Conservation (phyloP, 1,140 invertebrate species). For the Drosophila parvula region DNA sequence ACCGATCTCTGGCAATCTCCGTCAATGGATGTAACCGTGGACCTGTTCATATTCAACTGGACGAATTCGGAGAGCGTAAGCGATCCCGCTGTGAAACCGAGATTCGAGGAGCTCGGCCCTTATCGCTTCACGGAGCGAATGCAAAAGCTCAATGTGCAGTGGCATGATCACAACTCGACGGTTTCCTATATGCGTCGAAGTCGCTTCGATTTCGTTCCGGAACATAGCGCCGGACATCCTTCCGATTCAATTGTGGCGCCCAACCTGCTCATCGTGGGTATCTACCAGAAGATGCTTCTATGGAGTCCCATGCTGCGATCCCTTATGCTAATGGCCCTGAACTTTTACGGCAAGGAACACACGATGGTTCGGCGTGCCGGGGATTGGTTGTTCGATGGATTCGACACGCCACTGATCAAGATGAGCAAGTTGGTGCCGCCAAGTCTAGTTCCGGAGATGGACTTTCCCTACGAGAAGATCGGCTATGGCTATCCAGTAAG, state of each 20-base stretch:
- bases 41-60: slow-evolving; percentile 92
- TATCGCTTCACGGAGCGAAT: slow-evolving; percentile 88
- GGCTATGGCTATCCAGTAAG: slow-evolving; percentile 92
- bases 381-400: slow-evolving; percentile 91
- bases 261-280: slow-evolving; percentile 89
- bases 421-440: slow-evolving; percentile 86
- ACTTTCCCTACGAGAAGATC: slow-evolving; percentile 89
- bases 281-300: slow-evolving; percentile 44
- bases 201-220: slow-evolving; percentile 87
- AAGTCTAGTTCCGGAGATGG: slow-evolving; percentile 58
- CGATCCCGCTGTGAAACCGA: slow-evolving; percentile 85
- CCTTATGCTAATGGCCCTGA: slow-evolving; percentile 85
- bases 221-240: slow-evolving; percentile 89
- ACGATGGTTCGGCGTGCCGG: slow-evolving; percentile 87
- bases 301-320: slow-evolving; percentile 86
- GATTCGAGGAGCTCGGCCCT: slow-evolving; percentile 89
- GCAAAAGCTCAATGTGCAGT: slow-evolving; percentile 88
- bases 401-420: slow-evolving; percentile 88
- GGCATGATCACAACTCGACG: slow-evolving; percentile 90
- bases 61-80: slow-evolving; percentile 89
- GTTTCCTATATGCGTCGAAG: slow-evolving; percentile 91
- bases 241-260: slow-evolving; percentile 90
- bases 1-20: slow-evolving; percentile 89
- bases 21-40: slow-evolving; percentile 89
- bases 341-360: slow-evolving; percentile 85